Evolutionary conservation across 2,797 vertebrate species (phyloP).

Genomic region (Thamnophis elegans): DNA sequence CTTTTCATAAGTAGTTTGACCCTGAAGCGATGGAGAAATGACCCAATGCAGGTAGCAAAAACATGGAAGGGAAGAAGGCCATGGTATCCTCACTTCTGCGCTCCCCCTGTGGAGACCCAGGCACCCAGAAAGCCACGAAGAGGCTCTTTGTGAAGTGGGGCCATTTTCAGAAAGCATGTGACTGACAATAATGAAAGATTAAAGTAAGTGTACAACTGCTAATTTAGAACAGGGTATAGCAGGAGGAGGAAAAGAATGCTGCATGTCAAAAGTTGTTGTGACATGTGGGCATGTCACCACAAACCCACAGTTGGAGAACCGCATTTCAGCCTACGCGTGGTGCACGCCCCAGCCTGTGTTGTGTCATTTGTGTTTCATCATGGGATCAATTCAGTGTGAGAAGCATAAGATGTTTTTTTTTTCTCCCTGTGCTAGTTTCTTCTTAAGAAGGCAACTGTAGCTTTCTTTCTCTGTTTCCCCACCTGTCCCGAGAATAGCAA

Average conservation of each 20-base stretch:
- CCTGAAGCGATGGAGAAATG: neutral
- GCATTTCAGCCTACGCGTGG: neutral
- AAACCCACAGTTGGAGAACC: neutral
- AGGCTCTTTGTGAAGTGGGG: neutral
- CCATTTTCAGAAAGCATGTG: neutral
- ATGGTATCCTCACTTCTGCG: neutral
- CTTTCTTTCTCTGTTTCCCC: too few species aligned
- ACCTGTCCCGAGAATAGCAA: too few species aligned
- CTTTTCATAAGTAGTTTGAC: neutral
- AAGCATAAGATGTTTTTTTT: neutral
- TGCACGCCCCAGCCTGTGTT: neutral
- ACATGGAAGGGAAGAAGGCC: neutral
- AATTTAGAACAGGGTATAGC: neutral
- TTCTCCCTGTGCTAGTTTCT: neutral
- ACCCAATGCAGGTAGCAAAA: neutral
- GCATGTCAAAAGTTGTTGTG: neutral
- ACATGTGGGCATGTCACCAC: neutral
- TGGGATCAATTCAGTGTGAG: neutral
- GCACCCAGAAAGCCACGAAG: neutral
- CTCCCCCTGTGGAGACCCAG: neutral
- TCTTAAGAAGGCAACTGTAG: too few species aligned
- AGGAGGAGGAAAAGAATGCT: neutral
- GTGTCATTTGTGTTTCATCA: neutral
- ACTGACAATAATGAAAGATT: neutral
- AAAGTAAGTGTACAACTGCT: neutral